Evolutionary conservation across 1,140 invertebrate genomes (phyloP).

Genomic region (Panonychus citri): DNA sequence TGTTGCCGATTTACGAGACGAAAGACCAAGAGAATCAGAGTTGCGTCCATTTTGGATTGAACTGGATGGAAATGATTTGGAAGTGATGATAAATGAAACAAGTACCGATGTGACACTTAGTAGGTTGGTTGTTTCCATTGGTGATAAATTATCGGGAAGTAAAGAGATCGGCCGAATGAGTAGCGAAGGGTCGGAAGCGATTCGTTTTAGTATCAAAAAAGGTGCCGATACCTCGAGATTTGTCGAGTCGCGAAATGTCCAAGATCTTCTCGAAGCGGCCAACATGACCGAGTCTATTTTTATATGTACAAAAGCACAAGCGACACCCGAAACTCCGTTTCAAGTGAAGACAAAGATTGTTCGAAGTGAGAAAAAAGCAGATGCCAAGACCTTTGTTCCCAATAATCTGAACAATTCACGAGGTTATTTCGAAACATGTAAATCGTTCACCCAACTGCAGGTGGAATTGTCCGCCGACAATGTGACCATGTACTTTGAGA

Average conservation of each 20-base stretch:
- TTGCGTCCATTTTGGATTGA: too few relatives aligned
- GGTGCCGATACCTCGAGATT: not conserved
- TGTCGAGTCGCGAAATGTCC: not conserved
- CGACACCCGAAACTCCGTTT: conserved; percentile 4
- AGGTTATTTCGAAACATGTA: conserved; percentile 2
- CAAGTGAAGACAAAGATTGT: conserved; percentile 7
- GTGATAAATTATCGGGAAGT: too few relatives aligned
- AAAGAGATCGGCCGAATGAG: not conserved
- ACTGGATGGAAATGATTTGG: too few relatives aligned
- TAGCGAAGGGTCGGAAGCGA: not conserved
- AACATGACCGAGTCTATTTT: conserved; percentile 12
- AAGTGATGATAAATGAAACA: too few relatives aligned
- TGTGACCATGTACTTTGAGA: conserved; percentile 5
- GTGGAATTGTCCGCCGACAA: conserved; percentile 8
- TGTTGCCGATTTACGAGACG: not conserved
- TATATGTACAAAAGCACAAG: not conserved
- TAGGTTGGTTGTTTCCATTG: too few relatives aligned
- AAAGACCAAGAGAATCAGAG: too few relatives aligned
- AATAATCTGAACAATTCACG: conserved; percentile 9
- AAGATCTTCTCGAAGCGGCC: not conserved
- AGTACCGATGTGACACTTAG: too few relatives aligned
- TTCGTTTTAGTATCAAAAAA: not conserved
- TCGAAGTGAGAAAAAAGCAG: not conserved
- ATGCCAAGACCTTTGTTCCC: conserved; percentile 9
- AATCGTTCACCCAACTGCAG: not conserved